These are phyloP conservation scores for Clarias laeviceps DNA, from an alignment of 2,797 vertebrate species.

Conservation along the genomic window DNA sequence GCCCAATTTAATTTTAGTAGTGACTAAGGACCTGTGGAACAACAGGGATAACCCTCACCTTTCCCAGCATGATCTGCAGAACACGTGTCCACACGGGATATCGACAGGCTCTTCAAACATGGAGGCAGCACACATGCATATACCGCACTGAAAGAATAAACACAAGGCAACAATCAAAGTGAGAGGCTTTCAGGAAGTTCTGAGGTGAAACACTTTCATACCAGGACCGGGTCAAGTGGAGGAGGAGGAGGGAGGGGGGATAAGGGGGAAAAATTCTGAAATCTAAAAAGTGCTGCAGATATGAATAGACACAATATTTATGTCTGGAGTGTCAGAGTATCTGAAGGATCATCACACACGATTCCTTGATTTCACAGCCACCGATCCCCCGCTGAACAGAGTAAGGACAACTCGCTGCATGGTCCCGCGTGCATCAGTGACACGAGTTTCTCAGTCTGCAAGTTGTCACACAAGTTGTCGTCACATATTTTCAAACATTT, in stretches of 20 bases:
- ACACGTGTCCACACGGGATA: constrained; percentile 95
- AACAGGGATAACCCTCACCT: constrained; percentile 76
- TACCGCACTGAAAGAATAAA: constrained; percentile 84
- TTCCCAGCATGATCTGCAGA: constrained; percentile 98
- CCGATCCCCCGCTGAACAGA: neutral
- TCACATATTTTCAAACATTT: neutral
- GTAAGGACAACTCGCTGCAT: neutral
- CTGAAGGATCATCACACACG: neutral
- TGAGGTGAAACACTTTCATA: neutral
- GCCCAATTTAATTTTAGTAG: neutral
- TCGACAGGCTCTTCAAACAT: constrained; percentile 96
- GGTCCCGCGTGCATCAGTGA: neutral
- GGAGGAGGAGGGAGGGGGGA: too few relatives aligned
- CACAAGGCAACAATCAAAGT: constrained; percentile 12
- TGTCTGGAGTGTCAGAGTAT: neutral
- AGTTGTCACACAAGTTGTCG: neutral
- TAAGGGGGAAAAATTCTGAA: neutral
- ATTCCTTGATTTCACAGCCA: constrained; percentile 2
- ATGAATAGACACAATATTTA: neutral
- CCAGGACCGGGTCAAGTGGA: neutral
- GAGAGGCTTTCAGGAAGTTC: neutral
- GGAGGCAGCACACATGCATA: constrained; percentile 96
- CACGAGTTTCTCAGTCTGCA: neutral
- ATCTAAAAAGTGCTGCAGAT: neutral
- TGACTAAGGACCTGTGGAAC: neutral